phyloP scores from a whole-genome alignment of 2,797 vertebrate genomes.

The Sebastes goodei region DNA sequence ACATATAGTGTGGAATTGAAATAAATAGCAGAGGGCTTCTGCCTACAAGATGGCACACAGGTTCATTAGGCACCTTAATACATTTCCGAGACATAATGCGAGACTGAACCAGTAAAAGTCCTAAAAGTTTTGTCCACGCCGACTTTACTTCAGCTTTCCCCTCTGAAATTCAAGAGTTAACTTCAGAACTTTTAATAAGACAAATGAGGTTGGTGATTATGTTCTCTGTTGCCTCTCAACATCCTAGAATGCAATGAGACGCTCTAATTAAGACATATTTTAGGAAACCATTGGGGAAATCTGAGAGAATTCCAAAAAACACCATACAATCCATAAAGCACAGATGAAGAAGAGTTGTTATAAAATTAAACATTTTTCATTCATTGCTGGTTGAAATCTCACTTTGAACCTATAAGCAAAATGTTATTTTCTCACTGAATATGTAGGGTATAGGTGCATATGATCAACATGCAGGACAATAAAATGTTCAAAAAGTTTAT shows the following conservation, averaged over 20 bases:
- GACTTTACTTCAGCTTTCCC: neutral
- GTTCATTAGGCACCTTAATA: constrained; percentile 62
- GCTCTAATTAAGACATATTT: constrained; percentile 42
- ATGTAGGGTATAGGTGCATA: neutral
- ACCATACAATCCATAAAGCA: neutral
- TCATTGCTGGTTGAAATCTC: neutral
- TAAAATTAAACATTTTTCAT: neutral
- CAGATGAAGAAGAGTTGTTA: neutral
- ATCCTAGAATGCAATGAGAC: constrained; percentile 22
- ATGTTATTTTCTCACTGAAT: neutral
- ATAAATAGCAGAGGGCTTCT: constrained; percentile 34
- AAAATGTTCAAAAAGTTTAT: neutral
- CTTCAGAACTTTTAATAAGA: constrained; percentile 40
- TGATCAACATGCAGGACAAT: neutral
- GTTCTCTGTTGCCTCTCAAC: constrained; percentile 29
- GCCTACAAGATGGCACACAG: constrained; percentile 31
- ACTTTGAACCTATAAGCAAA: neutral
- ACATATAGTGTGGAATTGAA: constrained; percentile 24
- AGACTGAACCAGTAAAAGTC: neutral
- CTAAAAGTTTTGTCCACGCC: neutral
- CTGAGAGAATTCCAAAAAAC: constrained; percentile 17
- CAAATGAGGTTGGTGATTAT: constrained; percentile 41
- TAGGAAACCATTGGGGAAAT: constrained; percentile 20
- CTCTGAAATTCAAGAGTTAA: constrained; percentile 8
- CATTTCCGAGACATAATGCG: constrained; percentile 30